Evolutionary conservation across 2,888 invertebrate species (phyloP), one percentile per base, ranked within the genome.

Genomic region (Pachymerium ferrugineum): DNA sequence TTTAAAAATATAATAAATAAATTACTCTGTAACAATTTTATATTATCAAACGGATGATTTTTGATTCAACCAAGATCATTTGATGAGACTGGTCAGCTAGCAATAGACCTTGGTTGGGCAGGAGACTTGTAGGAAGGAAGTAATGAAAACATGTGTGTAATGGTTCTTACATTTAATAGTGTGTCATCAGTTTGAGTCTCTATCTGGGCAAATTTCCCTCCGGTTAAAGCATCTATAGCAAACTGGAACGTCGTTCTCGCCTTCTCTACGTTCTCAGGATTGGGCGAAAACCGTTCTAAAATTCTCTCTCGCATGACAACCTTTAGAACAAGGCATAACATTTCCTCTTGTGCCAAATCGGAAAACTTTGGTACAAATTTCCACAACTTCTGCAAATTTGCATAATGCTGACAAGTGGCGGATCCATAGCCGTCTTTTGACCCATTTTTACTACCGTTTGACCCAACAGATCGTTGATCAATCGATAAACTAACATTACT

Each of bases 321-420:
- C 70, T 33, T 5, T 16, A 69, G 16, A 1, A 69, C 16, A 19
- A 69, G 16, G 29, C 12, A 12, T 16, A 69, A 31, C 19, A 69
- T 33, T 29, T 31, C 8, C 3, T 30, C 70, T n/a, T 69, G 70
- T 10, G 29, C 70, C 30, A 6, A n/a, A 10, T 69, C 70, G 22
- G n/a, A 29, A 1, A 69, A 69, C 31, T 33, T 69, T 5, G 70
- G 16, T n/a, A 69, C 70, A 19, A 69, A 69, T 22, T 69, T 30
- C 70, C 30, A 69, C 16, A 69, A 30, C 8, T 69, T 69, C 31
- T 69, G 31, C 33, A 69, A 69, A 69, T 69, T 62, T n/a, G 25
- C 28, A n/a, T 28, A 62, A 62, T 25, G 8, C 2, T 62, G 28
- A 8, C 62, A 12, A 12, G 25, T 10, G 28, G 5, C 14, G n/a